Base-by-base conservation (phyloP, 2,888 invertebrate species). In the Pyralis farinalis region DNA sequence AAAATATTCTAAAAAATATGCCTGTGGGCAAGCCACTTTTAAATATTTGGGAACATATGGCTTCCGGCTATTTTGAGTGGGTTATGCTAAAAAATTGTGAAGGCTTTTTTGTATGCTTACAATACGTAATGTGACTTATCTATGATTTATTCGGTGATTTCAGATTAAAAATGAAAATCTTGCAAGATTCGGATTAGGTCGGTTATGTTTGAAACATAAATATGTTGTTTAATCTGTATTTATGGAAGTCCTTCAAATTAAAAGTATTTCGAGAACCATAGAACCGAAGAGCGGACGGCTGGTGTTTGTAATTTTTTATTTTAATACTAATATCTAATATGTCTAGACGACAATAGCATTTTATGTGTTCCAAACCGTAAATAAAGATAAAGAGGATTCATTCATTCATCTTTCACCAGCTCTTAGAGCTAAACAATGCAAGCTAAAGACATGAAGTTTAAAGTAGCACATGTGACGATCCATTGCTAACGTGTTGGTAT, bases 21-120 rank as follows among this genome's bases (percentile, higher is more conserved):
- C 75, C 74, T 16, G 62, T 68, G 69, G 76, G 73, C 74, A 64
- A 70, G 77, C 81, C 84, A 77, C 74, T 82, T 74, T 78, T 79
- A 80, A 83, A 87, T 87, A 85, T 87, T 87, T 87, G 84, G 84
- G 72, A 78, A 60, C 86, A 84, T 71, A 85, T 82, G 85, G 83
- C 84, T 88, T 88, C 87, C 87, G 87, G 87, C 83, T 78, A 85
- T 71, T 80, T 78, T 47, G 85, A 85, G 85, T 80, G 85, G 85
- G 84, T 85, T 85, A 82, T 77, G 80, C 80, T 80, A 84, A 84
- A 86, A 85, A 80, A 76, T 72, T 53, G 47, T 53, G 46, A 48
- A 47, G n/a, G 50, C 48, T 64, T 79, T 82, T 78, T 74, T 68
- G 47, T 61, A 45, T 44, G 51, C 55, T 25, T 55, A 68, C 58